phyloP scores from a whole-genome alignment of 1,140 invertebrate species.

The Papilio polytes region DNA sequence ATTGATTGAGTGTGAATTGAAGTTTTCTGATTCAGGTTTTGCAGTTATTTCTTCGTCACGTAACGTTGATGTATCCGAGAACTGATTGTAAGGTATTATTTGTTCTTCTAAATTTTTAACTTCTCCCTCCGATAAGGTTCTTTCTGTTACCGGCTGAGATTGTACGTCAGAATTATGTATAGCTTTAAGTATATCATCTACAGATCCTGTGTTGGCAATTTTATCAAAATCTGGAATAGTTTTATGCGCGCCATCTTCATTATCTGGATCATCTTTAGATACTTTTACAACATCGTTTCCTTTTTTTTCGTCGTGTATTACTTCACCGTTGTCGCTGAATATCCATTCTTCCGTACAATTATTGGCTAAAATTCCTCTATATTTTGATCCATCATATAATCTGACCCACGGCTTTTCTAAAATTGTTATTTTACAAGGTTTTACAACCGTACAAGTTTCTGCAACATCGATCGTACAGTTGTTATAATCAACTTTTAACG shows the following conservation, averaged over 20 bases:
- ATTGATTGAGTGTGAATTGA: slow-evolving; percentile 42
- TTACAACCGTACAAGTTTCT: slow-evolving; percentile 52
- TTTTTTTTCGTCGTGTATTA: slow-evolving; percentile 54
- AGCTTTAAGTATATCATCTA: slow-evolving; percentile 66
- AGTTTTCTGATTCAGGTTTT: slow-evolving; percentile 31
- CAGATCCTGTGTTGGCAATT: slow-evolving; percentile 53
- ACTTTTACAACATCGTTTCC: slow-evolving; percentile 50
- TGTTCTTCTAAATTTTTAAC: slow-evolving; percentile 75
- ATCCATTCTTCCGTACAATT: slow-evolving; percentile 80
- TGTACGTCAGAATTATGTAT: slow-evolving; percentile 64
- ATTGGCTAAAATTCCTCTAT: slow-evolving; percentile 76
- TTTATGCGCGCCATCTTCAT: slow-evolving; percentile 41
- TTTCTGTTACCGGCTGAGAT: slow-evolving; percentile 55
- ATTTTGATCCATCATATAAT: slow-evolving; percentile 74
- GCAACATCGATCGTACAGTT: slow-evolving; percentile 56
- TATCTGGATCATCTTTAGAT: slow-evolving; percentile 37
- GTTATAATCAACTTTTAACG: slow-evolving; percentile 65
- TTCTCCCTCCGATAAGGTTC: slow-evolving; percentile 62
- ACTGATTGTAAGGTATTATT: slow-evolving; percentile 68
- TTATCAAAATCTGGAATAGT: slow-evolving; percentile 51
- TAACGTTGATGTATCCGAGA: slow-evolving; percentile 41
- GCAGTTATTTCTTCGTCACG: slow-evolving; percentile 29
- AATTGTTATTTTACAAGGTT: slow-evolving; percentile 72
- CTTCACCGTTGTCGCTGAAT: slow-evolving; percentile 75
- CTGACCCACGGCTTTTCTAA: slow-evolving; percentile 80